These are phyloP conservation scores for Herpetotheres cachinnans DNA, from an alignment of 2,113 vertebrate species.

Conservation along the genomic window DNA sequence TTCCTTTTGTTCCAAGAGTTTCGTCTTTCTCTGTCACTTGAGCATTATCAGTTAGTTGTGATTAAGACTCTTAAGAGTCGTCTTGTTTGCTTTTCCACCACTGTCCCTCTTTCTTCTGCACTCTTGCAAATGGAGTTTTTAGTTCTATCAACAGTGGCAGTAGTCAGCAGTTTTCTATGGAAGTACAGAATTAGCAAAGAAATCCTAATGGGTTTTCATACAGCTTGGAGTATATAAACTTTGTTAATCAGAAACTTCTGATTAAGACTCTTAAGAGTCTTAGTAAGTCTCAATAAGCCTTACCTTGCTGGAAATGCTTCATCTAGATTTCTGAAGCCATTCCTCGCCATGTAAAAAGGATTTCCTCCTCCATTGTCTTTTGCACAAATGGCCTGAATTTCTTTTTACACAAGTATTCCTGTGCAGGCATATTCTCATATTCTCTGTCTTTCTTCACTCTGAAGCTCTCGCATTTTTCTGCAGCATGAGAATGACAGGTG, in stretches of 20 bases:
- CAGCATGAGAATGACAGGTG: not conserved
- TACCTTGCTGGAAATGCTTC: not conserved
- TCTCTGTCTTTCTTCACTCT: not conserved
- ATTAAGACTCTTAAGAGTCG: not conserved
- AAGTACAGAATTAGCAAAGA: not conserved
- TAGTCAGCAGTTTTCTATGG: not conserved
- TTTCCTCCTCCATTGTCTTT: not conserved
- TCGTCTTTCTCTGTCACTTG: not conserved
- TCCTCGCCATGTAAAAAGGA: not conserved
- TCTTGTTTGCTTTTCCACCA: no score
- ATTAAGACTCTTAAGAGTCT: not conserved
- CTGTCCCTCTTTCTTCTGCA: no score
- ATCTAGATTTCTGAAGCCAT: not conserved
- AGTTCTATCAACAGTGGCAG: not conserved
- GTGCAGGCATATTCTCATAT: not conserved
- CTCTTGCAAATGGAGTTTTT: not conserved
- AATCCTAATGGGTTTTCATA: not conserved
- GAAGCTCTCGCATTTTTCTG: not conserved
- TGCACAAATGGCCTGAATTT: not conserved
- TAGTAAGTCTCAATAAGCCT: no score
- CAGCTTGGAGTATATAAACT: not conserved
- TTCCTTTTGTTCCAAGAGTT: not conserved
- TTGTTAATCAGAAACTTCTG: not conserved
- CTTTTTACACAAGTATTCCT: not conserved
- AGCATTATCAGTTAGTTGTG: not conserved